Evolutionary conservation across 2,113 vertebrate genomes (phyloP), one percentile per base, ranked within the genome.

Genomic region (Nannospalax galili): DNA sequence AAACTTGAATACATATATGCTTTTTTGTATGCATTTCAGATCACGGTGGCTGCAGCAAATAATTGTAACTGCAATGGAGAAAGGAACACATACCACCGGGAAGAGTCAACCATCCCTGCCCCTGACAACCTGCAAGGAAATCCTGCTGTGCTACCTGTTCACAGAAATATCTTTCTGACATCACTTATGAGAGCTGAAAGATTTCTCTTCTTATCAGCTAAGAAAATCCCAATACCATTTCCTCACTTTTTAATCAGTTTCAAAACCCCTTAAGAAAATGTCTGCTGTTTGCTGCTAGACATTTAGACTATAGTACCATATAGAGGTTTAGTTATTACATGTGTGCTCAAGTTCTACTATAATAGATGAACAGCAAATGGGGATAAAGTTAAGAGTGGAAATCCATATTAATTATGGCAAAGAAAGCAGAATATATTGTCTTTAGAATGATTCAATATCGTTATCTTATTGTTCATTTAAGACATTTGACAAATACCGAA

Each of bases 21-120:
- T 97, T 98, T 98, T 98, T 97, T 97, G 97, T 97, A 98, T 98
- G 97, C 97, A 98, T 98, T 98, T 98, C 98, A 98, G 97, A 98
- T 98, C 96, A 95, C 94, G 97, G 97, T 97, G 98, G 98, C 95
- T 98, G 97, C 96, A 98, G 98, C 97, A 98, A 98, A 98, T 98
- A 98, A 97, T 96, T 98, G 97, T 98, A 97, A 98, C 97, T 96
- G 97, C 93, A 98, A 97, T 98, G 97, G 98, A 98, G 98, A 98
- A 98, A 97, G 97, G 98, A 97, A 96, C 88, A 92, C 94, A 95
- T 98, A 98, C 97, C 96, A 98, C 90, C 94, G 98, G 97, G 97
- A 98, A 92, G 52, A 97, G 75, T 86, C 88, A 92, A 60, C 95
- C 58, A 93, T 6, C 0, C 92, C 96, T 96, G 96, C 93, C 96